Evolutionary conservation across 2,888 invertebrate species (phyloP), one percentile per base, ranked within the genome.

Genomic region (Margaritifera margaritifera): DNA sequence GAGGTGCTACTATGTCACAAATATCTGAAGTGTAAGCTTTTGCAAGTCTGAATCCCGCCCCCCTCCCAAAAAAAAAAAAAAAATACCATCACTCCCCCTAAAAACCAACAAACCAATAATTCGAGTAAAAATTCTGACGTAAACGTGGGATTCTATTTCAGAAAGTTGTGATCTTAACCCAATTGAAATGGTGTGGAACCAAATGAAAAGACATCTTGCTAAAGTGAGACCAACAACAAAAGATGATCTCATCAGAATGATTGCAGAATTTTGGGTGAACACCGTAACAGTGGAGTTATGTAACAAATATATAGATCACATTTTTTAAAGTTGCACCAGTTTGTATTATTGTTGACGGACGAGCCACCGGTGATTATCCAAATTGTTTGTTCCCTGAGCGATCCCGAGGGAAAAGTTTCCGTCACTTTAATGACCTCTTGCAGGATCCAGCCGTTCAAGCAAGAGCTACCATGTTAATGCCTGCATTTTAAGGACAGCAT

Each of bases 141-240:
- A 27, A 27, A 27, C 4, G 4, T 27, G 27, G 3, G 4, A 27
- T 27, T 25, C 55, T 58, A 31, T 59, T 42, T 57, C 71, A 64
- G 68, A 74, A 62, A 62, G 65, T 59, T 62, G 65, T 15, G 74
- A 74, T 42, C 54, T 74, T 6, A 74, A 74, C 51, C 74, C 74
- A n/a, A 74, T 74, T 20, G 69, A 74, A 42, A 68, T 71, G 68
- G 71, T 68, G 11, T 71, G 74, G 71, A 60, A 51, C 31, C 59
- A 71, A 15, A 15, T 74, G 24, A 71, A 62, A 42, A 53, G 31
- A 18, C 50, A 52, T 42, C 31, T 69, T 6, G 22, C 66, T 19
- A 66, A 59, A 51, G 55, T 24, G n/a, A 25, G 54, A 2, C 62
- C 66, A 19, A 63, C 42, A 24, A 71, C 66, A 18, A 68, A 68